Evolutionary conservation across 2,888 invertebrate genomes (phyloP).

Genomic region (Tyria jacobaeae): DNA sequence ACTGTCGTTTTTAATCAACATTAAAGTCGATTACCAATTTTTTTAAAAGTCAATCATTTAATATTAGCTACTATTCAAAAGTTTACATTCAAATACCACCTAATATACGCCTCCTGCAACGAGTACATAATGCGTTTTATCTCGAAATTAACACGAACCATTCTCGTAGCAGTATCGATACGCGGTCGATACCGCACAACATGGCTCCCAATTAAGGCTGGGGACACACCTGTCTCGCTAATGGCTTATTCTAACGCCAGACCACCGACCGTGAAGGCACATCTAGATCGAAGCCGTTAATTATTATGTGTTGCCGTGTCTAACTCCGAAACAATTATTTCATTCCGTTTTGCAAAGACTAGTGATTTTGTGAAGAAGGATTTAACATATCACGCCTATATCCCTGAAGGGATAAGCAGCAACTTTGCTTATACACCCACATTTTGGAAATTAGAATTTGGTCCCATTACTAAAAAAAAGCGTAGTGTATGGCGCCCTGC

Average conservation of each 20-base stretch:
- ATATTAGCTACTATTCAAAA: neutral
- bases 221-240: slow-evolving; percentile 50
- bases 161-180: slow-evolving; percentile 39
- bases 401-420: too few relatives aligned
- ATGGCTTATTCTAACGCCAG: slow-evolving; percentile 46
- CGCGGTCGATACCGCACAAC: slow-evolving; percentile 53
- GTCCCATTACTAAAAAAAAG: too few relatives aligned
- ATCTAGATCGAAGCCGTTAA: slow-evolving; percentile 7
- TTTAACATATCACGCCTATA: too few relatives aligned
- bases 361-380: neutral
- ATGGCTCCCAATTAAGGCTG: slow-evolving; percentile 60
- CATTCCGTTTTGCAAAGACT: neutral
- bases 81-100: neutral
- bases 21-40: too few relatives aligned
- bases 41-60: too few relatives aligned
- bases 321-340: slow-evolving; percentile 1
- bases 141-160: slow-evolving; percentile 33
- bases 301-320: slow-evolving; percentile 13
- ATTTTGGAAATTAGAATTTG: too few relatives aligned
- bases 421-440: too few relatives aligned
- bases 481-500: too few relatives aligned
- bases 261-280: slow-evolving; percentile 26
- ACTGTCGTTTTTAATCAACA: too few relatives aligned
- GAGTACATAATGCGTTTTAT: slow-evolving; percentile 30
- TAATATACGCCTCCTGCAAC: slow-evolving; percentile 14